These are phyloP conservation scores for Recurvirostra avosetta DNA, from an alignment of 2,113 vertebrate genomes.

Conservation along the genomic window DNA sequence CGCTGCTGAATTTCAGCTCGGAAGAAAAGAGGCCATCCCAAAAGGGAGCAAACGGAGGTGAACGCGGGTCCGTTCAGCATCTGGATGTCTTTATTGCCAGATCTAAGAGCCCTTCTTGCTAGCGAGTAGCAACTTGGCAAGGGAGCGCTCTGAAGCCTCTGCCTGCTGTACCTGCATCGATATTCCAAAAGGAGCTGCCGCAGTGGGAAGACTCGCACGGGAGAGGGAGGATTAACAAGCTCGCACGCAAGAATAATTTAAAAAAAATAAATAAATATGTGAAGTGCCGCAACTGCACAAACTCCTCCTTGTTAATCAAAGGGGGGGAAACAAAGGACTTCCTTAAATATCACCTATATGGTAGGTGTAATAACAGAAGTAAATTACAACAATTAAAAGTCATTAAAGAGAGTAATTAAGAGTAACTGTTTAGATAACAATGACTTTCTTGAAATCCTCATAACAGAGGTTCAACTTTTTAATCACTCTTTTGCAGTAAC, in stretches of 20 bases:
- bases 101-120: background rate
- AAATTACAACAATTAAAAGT: slow-evolving; percentile 70
- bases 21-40: background rate
- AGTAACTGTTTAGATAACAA: slow-evolving; percentile 74
- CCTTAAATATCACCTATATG: slow-evolving; percentile 46
- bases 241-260: background rate
- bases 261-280: background rate
- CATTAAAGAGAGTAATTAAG: slow-evolving; percentile 67
- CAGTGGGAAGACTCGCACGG: background rate
- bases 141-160: background rate
- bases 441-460: slow-evolving; percentile 38
- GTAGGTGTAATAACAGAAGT: slow-evolving; percentile 46
- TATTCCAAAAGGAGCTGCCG: background rate
- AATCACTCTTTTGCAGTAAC: slow-evolving; percentile 52
- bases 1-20: background rate
- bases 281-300: slow-evolving; percentile 31
- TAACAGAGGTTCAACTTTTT: slow-evolving; percentile 57
- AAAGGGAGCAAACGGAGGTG: background rate
- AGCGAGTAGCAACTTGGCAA: background rate
- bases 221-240: background rate
- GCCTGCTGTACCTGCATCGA: background rate
- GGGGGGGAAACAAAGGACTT: slow-evolving; percentile 53
- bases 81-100: background rate
- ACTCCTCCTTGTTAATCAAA: slow-evolving; percentile 47
- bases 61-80: background rate